phyloP scores from a whole-genome alignment of 2,888 invertebrate species.

The Cheilosia impressa region DNA sequence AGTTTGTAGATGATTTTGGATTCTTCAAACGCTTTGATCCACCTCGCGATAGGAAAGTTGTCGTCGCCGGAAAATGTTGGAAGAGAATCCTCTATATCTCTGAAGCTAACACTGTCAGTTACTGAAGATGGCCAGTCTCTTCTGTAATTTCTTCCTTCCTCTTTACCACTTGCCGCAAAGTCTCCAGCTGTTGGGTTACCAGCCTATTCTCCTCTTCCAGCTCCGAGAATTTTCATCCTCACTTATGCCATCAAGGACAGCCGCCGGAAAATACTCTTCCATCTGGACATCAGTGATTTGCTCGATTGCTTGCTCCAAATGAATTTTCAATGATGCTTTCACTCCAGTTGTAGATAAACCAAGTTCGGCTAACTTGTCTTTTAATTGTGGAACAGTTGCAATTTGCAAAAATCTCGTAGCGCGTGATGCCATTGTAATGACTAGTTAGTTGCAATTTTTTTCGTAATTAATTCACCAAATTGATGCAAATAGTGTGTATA shows the following conservation, averaged over 20 bases:
- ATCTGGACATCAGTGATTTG: constrained; percentile 1
- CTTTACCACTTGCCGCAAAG: constrained; percentile 15
- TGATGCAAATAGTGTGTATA: not conserved
- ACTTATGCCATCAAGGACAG: constrained; percentile 10
- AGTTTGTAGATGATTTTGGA: not conserved
- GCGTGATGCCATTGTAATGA: no score
- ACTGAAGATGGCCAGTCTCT: not conserved
- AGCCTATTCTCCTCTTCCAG: constrained; percentile 26
- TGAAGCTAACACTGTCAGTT: not conserved
- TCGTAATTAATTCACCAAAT: not conserved
- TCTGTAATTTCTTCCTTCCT: constrained; percentile 30
- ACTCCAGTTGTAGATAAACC: constrained; percentile 18
- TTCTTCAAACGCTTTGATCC: constrained; percentile 40
- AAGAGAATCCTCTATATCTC: constrained; percentile 36
- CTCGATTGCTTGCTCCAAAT: constrained; percentile 22
- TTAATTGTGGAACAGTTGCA: no score
- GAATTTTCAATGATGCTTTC: constrained; percentile 6
- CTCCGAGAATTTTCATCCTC: constrained; percentile 14
- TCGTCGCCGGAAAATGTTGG: constrained; percentile 29
- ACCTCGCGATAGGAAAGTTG: constrained; percentile 14
- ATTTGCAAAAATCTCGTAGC: no score
- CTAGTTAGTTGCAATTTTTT: no score
- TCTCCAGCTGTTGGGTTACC: constrained; percentile 15
- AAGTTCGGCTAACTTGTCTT: constrained; percentile 22
- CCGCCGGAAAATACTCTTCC: constrained; percentile 18